Percentiles rank a stretch among this genome's conserved stretches.
Evolutionary conservation across 2,113 vertebrate genomes (phyloP).

Genomic region (Callospermophilus lateralis): DNA sequence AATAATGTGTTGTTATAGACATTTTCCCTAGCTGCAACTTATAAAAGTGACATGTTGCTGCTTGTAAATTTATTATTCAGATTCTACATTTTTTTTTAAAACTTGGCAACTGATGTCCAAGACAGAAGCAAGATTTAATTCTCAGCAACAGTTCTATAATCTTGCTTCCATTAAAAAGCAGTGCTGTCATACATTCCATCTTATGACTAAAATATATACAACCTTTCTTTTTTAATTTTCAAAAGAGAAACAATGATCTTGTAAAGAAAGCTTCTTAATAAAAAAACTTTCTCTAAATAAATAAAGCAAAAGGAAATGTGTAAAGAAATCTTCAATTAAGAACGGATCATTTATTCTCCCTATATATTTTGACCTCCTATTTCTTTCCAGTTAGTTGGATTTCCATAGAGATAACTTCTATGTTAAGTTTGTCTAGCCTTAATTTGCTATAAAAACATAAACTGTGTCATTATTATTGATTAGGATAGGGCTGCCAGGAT

Average conservation of each 20-base stretch:
- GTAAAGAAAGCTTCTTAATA: conserved; percentile 50
- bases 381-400: conserved; percentile 81
- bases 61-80: not conserved
- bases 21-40: not conserved
- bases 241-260: conserved; percentile 61
- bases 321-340: conserved; percentile 71
- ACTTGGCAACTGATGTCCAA: not conserved
- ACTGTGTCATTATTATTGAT: too few relatives aligned
- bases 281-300: not conserved
- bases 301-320: conserved; percentile 73
- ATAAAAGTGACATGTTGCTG: not conserved
- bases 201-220: conserved; percentile 61
- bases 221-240: conserved; percentile 57
- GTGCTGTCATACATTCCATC: not conserved
- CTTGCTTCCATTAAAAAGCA: conserved; percentile 41
- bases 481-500: too few relatives aligned
- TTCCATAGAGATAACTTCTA: conserved; percentile 83
- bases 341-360: conserved; percentile 75
- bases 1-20: not conserved
- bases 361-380: conserved; percentile 65
- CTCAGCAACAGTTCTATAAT: not conserved
- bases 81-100: not conserved
- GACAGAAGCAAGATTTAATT: conserved; percentile 1
- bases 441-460: too few relatives aligned
- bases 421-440: conserved; percentile 80